Conservation (phyloP, 2,113 vertebrate genomes). For the Sebastes fasciatus region DNA sequence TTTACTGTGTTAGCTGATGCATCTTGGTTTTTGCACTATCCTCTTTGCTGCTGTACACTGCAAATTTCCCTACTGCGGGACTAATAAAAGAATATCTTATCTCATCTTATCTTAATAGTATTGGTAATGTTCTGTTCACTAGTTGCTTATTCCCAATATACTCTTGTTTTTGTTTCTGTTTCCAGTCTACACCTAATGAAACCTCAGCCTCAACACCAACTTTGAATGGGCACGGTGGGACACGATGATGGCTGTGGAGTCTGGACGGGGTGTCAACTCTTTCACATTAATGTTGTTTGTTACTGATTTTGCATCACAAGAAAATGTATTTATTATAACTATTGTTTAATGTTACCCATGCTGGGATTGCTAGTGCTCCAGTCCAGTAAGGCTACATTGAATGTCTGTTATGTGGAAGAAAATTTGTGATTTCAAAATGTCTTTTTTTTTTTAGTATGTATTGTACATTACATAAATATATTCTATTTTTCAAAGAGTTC, state of each 20-base stretch:
- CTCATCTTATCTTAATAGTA: not conserved
- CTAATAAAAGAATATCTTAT: too few species aligned
- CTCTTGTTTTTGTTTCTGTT: constrained; percentile 16
- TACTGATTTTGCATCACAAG: not conserved
- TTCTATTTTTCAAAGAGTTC: not conserved
- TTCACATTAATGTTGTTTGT: too few species aligned
- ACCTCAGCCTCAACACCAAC: constrained; percentile 20
- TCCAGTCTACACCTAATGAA: constrained; percentile 58
- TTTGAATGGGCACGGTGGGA: constrained; percentile 18
- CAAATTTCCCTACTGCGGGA: too few species aligned
- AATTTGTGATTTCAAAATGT: not conserved
- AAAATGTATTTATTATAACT: not conserved
- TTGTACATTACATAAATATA: constrained; percentile 6
- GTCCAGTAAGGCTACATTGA: not conserved
- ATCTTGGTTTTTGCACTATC: too few species aligned
- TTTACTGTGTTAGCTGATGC: too few species aligned
- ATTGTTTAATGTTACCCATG: not conserved
- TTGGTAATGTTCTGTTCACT: fast-evolving
- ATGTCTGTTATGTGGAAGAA: not conserved
- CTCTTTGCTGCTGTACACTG: too few species aligned
- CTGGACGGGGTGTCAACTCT: too few species aligned
- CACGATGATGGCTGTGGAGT: not conserved
- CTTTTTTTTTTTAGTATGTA: not conserved
- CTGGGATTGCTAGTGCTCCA: not conserved
- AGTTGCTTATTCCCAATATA: not conserved